Conservation (phyloP, 2,888 invertebrate species). For the Unio pictorum region DNA sequence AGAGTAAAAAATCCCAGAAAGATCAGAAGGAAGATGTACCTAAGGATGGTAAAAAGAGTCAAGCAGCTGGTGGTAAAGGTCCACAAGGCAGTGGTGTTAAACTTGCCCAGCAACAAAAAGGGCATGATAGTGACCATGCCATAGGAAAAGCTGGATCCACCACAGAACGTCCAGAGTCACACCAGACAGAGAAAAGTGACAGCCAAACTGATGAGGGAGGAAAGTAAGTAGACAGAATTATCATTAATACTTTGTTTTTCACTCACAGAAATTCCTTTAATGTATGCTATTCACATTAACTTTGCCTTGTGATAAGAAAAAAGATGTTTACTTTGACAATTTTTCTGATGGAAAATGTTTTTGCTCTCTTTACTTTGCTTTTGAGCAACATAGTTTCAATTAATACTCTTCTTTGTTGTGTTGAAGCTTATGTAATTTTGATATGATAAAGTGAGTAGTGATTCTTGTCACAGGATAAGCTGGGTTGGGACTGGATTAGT, state of each 20-base stretch:
- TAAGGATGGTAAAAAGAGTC: constrained; percentile 63
- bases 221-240: constrained; percentile 32
- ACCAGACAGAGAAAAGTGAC: constrained; percentile 66
- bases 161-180: constrained; percentile 68
- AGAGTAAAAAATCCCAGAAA: constrained; percentile 40
- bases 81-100: constrained; percentile 46
- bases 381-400: too few species aligned
- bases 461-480: too few species aligned
- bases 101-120: constrained; percentile 48
- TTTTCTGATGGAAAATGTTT: too few species aligned
- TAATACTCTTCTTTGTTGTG: too few species aligned
- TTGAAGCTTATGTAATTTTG: too few species aligned
- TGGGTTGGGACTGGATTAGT: too few species aligned
- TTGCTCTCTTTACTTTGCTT: too few species aligned
- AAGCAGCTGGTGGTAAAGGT: constrained; percentile 45
- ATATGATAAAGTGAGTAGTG: too few species aligned
- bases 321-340: too few species aligned
- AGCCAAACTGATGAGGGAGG: constrained; percentile 44
- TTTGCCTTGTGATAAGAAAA: too few species aligned
- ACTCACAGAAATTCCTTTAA: too few species aligned
- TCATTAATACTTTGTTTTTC: background rate
- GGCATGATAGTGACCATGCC: constrained; percentile 57
- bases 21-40: constrained; percentile 42
- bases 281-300: too few species aligned
- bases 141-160: constrained; percentile 49